These are phyloP conservation scores for Amniataba percoides DNA, from an alignment of 2,797 vertebrate genomes.

Conservation along the genomic window DNA sequence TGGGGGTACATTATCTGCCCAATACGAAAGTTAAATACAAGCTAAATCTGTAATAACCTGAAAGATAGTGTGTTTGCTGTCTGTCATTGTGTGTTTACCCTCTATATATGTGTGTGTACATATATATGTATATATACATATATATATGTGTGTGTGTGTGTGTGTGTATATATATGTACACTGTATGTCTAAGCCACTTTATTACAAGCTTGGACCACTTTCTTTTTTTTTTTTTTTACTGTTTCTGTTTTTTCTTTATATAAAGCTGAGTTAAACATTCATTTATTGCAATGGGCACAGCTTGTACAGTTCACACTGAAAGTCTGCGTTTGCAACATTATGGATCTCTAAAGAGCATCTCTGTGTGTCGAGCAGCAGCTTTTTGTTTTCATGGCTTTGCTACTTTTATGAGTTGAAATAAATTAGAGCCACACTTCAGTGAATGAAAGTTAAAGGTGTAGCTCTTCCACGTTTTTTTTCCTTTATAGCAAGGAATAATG, in stretches of 20 bases:
- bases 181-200: not conserved
- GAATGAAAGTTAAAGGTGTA: not conserved
- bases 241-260: not conserved
- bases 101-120: not conserved
- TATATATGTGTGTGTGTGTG: too few relatives aligned
- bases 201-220: not conserved
- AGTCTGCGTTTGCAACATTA: not conserved
- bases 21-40: not conserved
- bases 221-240: not conserved
- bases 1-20: not conserved
- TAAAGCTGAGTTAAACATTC: not conserved
- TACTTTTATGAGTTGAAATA: not conserved
- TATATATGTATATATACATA: too few relatives aligned
- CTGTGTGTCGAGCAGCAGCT: rapidly evolving
- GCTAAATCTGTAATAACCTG: not conserved
- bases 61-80: not conserved
- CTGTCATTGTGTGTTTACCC: too few relatives aligned
- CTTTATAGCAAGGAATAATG: not conserved
- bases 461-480: not conserved
- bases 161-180: too few relatives aligned
- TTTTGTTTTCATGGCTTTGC: not conserved
- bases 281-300: too few relatives aligned
- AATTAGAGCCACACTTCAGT: not conserved
- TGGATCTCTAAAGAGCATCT: not conserved
- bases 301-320: not conserved